phyloP scores from a whole-genome alignment of 1,140 invertebrate species.

The Scaptomyza montana region DNA sequence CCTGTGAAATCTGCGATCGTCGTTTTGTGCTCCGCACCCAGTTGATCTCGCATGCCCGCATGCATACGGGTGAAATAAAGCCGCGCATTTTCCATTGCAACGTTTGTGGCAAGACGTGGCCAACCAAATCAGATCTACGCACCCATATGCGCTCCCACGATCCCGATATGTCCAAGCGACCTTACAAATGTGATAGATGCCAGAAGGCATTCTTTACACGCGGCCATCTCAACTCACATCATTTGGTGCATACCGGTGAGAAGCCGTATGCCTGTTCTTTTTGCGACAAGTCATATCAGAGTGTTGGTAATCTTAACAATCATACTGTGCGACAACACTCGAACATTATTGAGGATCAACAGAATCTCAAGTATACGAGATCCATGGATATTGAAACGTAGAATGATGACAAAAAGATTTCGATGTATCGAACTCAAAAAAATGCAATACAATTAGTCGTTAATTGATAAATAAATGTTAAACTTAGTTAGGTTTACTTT shows the following conservation, averaged over 20 bases:
- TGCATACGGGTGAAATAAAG: conserved; percentile 83
- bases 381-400: conserved; percentile 26
- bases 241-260: conserved; percentile 75
- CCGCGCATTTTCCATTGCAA: conserved; percentile 66
- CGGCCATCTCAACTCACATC: conserved; percentile 68
- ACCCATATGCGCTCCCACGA: conserved; percentile 78
- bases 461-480: neutral
- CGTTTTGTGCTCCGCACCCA: conserved; percentile 84
- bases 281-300: conserved; percentile 72
- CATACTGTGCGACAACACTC: conserved; percentile 66
- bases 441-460: too few relatives aligned
- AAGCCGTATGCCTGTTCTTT: conserved; percentile 68
- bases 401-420: neutral
- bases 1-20: conserved; percentile 83
- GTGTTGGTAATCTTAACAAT: conserved; percentile 77
- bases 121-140: conserved; percentile 72
- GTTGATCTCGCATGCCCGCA: conserved; percentile 82
- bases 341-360: conserved; percentile 52
- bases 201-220: conserved; percentile 75
- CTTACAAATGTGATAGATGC: conserved; percentile 72
- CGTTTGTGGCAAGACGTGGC: conserved; percentile 68
- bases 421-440: too few relatives aligned
- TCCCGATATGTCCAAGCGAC: conserved; percentile 66
- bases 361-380: conserved; percentile 33
- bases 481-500: neutral